Evolutionary conservation across 2,888 invertebrate genomes (phyloP), one percentile per base, ranked within the genome.

Genomic region (Rhingia campestris): DNA sequence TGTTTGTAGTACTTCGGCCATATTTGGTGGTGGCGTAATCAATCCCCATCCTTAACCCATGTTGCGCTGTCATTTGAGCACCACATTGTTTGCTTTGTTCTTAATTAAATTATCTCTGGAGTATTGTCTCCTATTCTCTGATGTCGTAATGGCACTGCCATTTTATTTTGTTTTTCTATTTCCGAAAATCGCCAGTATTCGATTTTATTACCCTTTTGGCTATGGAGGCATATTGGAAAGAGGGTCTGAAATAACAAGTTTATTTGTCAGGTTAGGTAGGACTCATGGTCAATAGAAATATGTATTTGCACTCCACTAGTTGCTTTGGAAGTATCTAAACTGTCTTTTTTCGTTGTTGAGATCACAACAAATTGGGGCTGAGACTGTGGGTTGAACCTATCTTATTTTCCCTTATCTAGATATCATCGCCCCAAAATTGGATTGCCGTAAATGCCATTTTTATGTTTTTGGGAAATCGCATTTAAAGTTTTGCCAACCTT

Each of bases 31-130:
- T 49, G 47, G 49, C 49, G 74, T 66, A 74, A 74, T 74, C 56
- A 66, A 58, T 66, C 49, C 64, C 54, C 56, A 33, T 73, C 37
- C 63, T 39, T 56, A 47, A 49, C 14, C 74, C 41, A 51, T 12
- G 49, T 41, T 33, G 41, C 35, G 41, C 47, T 66, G 58, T 58
- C 74, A 74, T 56, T 64, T 64, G 64, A 58, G 64, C 37, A 47
- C 30, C 47, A 58, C 58, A 49, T 39, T 66, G 74, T 74, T 64
- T 74, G 49, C 41, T 56, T 66, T 74, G 74, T 74, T 9, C 74
- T 74, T 74, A 74, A 74, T 74, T 74, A 74, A 74, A 66, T 74
- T 66, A 56, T 66, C 58, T 66, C 64, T 49, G n/a, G 56, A 74
- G 54, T 39, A 63, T 63, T 63, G 63, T 74, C 33, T 58, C 58